Conservation (phyloP, 2,888 invertebrate genomes). For the Lissocephala sabroskyi region DNA sequence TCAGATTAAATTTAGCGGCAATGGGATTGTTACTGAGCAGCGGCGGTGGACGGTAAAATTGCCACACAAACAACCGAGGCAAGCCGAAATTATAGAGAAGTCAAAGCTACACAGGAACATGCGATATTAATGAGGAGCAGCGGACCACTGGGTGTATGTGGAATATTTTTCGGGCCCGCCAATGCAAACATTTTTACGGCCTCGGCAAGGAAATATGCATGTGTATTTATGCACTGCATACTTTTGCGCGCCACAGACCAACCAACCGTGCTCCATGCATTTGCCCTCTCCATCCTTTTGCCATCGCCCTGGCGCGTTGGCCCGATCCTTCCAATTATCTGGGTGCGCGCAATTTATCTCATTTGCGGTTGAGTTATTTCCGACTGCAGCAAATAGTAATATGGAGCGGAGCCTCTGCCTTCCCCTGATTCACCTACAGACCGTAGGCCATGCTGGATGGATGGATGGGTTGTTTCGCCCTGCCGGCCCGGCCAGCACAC, state of each 20-base stretch:
- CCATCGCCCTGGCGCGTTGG: not conserved
- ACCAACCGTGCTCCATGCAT: slow-evolving; percentile 6
- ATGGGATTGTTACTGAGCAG: too few relatives aligned
- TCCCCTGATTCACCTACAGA: too few relatives aligned
- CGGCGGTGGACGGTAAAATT: too few relatives aligned
- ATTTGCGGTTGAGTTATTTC: slow-evolving; percentile 69
- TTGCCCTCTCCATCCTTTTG: not conserved
- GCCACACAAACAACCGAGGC: too few relatives aligned
- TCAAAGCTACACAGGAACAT: not conserved
- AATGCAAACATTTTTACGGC: slow-evolving; percentile 36
- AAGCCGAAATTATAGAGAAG: not conserved
- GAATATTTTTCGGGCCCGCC: slow-evolving; percentile 23
- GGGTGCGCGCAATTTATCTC: slow-evolving; percentile 65
- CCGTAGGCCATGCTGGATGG: not conserved
- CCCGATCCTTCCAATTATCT: slow-evolving; percentile 56
- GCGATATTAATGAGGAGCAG: not conserved
- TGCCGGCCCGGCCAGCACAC: slow-evolving; percentile 31
- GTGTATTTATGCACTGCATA: slow-evolving; percentile 11
- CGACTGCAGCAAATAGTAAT: slow-evolving; percentile 56
- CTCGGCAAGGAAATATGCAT: slow-evolving; percentile 3
- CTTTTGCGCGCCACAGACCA: slow-evolving; percentile 11
- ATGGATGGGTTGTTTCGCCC: not conserved
- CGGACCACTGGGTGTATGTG: slow-evolving; percentile 27
- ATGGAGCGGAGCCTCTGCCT: slow-evolving; percentile 13
- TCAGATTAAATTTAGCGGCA: too few relatives aligned